Evolutionary conservation across 2,797 vertebrate species (phyloP).

Genomic region (Ciconia nigra): DNA sequence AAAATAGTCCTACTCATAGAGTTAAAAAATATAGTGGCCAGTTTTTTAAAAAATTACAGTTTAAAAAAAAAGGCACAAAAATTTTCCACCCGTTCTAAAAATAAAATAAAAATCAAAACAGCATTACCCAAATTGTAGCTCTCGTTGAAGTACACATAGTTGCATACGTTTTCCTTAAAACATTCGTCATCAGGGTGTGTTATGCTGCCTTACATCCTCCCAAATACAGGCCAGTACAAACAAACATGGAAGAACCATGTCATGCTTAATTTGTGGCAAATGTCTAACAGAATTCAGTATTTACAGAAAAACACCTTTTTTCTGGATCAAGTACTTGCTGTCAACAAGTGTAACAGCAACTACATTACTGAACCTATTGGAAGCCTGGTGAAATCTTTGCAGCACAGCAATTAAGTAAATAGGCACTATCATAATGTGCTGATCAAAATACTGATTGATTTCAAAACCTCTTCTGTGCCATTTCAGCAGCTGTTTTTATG

Average conservation of each 20-base stretch:
- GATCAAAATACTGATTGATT: constrained; percentile 30
- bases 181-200: neutral
- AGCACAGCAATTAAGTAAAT: neutral
- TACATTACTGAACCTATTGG: neutral
- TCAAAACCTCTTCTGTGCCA: neutral
- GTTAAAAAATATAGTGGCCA: neutral
- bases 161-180: neutral
- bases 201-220: neutral
- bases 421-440: neutral
- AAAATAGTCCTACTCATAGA: neutral
- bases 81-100: neutral
- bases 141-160: neutral
- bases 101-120: neutral
- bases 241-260: neutral
- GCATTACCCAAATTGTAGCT: neutral
- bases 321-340: neutral
- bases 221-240: neutral
- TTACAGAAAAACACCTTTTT: neutral
- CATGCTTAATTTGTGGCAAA: neutral
- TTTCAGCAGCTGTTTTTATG: constrained; percentile 21
- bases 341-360: neutral
- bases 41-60: neutral
- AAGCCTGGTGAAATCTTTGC: neutral
- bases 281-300: neutral
- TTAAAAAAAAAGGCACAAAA: neutral